These are phyloP conservation scores for Aepyceros melampus DNA, from an alignment of 2,113 vertebrate species.

Conservation along the genomic window DNA sequence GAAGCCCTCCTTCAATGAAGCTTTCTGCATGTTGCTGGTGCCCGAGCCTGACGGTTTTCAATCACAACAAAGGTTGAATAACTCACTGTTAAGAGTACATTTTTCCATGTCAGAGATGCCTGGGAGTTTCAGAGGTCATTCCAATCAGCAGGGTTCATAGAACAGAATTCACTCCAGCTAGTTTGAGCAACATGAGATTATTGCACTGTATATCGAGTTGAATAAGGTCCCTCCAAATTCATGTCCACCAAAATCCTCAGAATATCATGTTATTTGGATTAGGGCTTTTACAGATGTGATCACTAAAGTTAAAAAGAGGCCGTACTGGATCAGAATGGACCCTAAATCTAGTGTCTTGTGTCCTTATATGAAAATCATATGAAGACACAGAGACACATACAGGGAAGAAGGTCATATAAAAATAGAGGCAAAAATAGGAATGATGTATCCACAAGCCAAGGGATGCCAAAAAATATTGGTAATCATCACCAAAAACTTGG, in stretches of 20 bases:
- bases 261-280: neutral
- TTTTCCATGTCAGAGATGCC: neutral
- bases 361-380: neutral
- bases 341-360: neutral
- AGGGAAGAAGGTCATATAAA: neutral
- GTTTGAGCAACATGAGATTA: neutral
- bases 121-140: neutral
- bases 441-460: neutral
- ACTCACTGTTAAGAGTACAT: neutral
- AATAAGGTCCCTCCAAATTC: neutral
- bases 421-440: neutral
- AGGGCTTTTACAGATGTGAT: neutral
- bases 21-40: neutral
- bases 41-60: neutral
- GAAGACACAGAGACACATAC: neutral
- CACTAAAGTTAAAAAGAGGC: neutral
- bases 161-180: neutral
- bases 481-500: neutral
- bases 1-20: neutral
- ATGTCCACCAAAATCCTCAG: neutral
- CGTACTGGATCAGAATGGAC: neutral
- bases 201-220: neutral
- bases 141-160: neutral
- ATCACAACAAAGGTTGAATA: neutral
- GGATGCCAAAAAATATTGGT: neutral